Evolutionary conservation across 2,888 invertebrate genomes (phyloP).

Genomic region (Nudaria mundana): DNA sequence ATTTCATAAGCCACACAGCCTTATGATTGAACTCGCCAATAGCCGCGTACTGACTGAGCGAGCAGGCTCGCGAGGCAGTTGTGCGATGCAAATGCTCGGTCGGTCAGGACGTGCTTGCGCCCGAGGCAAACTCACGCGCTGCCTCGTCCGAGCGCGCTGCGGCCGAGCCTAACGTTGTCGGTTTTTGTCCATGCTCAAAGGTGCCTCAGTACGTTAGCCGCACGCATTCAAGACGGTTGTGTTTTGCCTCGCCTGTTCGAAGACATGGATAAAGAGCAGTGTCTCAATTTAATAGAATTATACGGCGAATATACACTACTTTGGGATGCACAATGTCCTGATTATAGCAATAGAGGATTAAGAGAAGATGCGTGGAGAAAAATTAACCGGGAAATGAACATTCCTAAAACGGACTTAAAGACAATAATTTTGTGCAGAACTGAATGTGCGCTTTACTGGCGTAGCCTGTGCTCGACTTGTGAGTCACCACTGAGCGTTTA

Average conservation of each 20-base stretch:
- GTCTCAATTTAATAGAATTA: conserved; percentile 21
- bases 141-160: conserved; percentile 23
- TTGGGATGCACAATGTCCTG: neutral
- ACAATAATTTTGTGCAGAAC: no score
- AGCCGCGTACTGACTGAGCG: conserved; percentile 7
- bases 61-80: neutral
- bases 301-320: neutral
- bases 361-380: no score
- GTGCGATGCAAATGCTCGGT: neutral
- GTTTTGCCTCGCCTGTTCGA: conserved; percentile 25
- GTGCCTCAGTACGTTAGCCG: conserved; percentile 29
- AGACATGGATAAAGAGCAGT: conserved; percentile 25
- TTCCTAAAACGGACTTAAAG: no score
- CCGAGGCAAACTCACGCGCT: no score
- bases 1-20: no score
- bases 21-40: no score
- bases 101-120: conserved; percentile 5
- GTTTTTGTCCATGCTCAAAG: conserved; percentile 23
- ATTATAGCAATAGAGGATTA: no score
- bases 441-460: no score
- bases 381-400: no score
- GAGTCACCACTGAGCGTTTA: no score
- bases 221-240: conserved; percentile 18
- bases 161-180: conserved; percentile 26
- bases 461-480: no score